These are phyloP conservation scores for Uloborus diversus DNA, from an alignment of 1,140 invertebrate genomes.

Conservation along the genomic window DNA sequence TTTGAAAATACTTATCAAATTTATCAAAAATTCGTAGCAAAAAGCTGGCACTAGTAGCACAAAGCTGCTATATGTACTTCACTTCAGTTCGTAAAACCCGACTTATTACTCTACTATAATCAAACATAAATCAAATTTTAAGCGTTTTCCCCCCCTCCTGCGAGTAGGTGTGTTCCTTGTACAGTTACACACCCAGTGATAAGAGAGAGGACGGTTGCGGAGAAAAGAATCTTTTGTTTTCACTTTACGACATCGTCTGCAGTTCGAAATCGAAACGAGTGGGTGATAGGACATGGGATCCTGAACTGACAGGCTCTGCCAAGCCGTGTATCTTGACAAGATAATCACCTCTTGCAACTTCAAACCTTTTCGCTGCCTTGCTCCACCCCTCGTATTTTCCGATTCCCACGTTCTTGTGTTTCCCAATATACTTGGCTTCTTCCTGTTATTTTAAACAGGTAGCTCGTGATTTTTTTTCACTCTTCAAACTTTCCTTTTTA, in stretches of 20 bases:
- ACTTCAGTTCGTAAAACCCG: too few relatives aligned
- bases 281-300: slow-evolving; percentile 27
- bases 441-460: too few relatives aligned
- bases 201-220: not conserved
- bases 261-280: slow-evolving; percentile 17
- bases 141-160: too few relatives aligned
- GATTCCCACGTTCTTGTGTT: slow-evolving; percentile 38
- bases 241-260: not conserved
- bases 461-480: too few relatives aligned
- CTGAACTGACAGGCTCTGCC: slow-evolving; percentile 27
- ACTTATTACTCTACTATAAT: too few relatives aligned
- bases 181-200: not conserved
- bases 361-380: slow-evolving; percentile 13
- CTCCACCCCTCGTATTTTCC: slow-evolving; percentile 18
- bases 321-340: slow-evolving; percentile 34
- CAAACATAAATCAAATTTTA: too few relatives aligned
- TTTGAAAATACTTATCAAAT: too few relatives aligned
- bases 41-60: too few relatives aligned
- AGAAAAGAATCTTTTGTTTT: not conserved
- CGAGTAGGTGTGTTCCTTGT: too few relatives aligned
- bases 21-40: too few relatives aligned
- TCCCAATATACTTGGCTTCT: too few relatives aligned
- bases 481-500: not conserved
- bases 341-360: slow-evolving; percentile 29
- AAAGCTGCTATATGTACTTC: too few relatives aligned